Base-by-base conservation (phyloP, 2,113 vertebrate species). In the Odontesthes bonariensis region DNA sequence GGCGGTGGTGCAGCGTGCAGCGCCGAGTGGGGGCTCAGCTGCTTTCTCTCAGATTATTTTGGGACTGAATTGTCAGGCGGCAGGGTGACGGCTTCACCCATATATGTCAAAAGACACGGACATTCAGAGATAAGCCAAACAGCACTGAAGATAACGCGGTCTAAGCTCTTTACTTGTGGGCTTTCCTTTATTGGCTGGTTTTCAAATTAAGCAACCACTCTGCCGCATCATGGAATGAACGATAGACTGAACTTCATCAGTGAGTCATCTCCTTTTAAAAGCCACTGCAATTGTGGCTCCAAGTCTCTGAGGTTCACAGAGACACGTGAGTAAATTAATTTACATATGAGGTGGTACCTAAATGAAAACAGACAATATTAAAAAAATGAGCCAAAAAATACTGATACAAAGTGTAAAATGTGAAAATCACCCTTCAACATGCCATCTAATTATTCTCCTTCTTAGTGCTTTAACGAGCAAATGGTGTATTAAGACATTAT, bases 21-120 rank as follows among this genome's bases (percentile, higher is more conserved):
- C 88, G 93, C 92, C 84, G 92, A 92, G 91, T 93, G 92, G 88
- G 10, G 87, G 90, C 93, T 94, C 96, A 96, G 95, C 96, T 96
- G 96, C 93, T 95, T 75, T 74, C 85, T 31, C 85, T 57, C 55
- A 42, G 90, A 90, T 93, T 95, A 99, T 98, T 98, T 97, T 96
- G 95, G 96, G 96, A 95, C 88, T 87, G 93, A 81, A 92, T 92
- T 96, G 95, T 91, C 86, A 87, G 86, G 90, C 94, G 87, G 88
- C 74, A 69, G 94, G n/a, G 82, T 76, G 88, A 94, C 95, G 93
- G 95, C 91, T 92, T 91, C 95, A 94, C 94, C 96, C 97, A 96
- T 97, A 98, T 98, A 98, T 89, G 92, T 91, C 85, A 83, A 68
- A 68, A 49, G 62, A 72, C 80, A 65, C 68, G 46, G 59, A 55